Base-by-base conservation (phyloP, 2,888 invertebrate genomes). In the Hololepta plana region DNA sequence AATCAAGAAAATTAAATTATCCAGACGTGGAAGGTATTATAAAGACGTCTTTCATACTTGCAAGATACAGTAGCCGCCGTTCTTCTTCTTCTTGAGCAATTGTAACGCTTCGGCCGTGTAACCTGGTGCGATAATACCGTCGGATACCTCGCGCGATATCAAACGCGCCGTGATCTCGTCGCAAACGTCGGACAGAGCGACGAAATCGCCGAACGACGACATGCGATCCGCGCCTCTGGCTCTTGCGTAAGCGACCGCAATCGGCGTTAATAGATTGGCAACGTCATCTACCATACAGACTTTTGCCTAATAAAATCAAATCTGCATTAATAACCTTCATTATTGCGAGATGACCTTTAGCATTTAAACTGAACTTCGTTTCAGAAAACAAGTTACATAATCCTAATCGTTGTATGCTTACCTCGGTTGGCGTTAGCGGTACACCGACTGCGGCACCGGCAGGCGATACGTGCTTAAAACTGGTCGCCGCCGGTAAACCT, bases 201-300 rank as follows among this genome's bases (percentile, higher is more conserved):
- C 70, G 53, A 96, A 96, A 57, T 98, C 98, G 0, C 98, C 96
- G 55, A 96, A 98, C 1, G 95, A 95, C 5, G 93, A 95, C 96
- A 98, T 96, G 27, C 96, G 69, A 57, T 98, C 96, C 9, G 95
- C 93, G 25, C 96, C 95, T 47, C 96, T 69, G 0, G 96, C 96
- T 30, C 95, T 65, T 0, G 93, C 95, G 56, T 96, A 96, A 1
- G 96, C 95, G 9, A 67, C 65, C 0, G 91, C 90, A 7, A 93
- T 47, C 0, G 90, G 87, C 0, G 80, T 72, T 37, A 93, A 55
- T 8, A 6, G 8, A 16, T 64, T 52, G 3, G 71, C 64, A 22
- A 93, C 46, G 53, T 95, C 95, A 24, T 80, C 72, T 3, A 95
- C 93, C 81, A 91, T 90, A 47, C 91, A 95, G 1, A 93, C 66